Conservation (phyloP, 1,140 invertebrate species). For the Aphaenogaster ashmeadi region DNA sequence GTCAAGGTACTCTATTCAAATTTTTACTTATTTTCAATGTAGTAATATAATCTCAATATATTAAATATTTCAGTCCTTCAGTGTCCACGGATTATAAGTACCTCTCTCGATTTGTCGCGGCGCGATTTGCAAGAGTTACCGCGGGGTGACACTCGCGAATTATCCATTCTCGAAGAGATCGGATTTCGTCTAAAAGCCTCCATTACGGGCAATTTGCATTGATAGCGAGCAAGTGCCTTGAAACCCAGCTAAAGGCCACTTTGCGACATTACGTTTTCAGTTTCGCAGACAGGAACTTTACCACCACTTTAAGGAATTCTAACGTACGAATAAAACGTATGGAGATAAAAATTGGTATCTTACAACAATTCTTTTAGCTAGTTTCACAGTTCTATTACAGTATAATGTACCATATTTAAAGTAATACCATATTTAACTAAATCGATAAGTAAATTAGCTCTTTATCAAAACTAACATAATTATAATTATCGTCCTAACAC, state of each 20-base stretch:
- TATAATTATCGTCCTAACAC: neutral
- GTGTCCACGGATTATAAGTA: slow-evolving; percentile 20
- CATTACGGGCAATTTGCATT: slow-evolving; percentile 87
- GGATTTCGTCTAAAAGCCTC: slow-evolving; percentile 86
- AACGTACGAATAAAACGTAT: neutral
- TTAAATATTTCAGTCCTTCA: neutral
- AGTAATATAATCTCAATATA: too few species aligned
- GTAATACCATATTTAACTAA: neutral
- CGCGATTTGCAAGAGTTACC: slow-evolving; percentile 61
- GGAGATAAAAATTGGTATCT: neutral
- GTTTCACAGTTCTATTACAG: neutral
- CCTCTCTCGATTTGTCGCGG: slow-evolving; percentile 8
- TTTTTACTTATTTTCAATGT: neutral
- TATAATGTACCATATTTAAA: neutral
- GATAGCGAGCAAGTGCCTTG: slow-evolving; percentile 83
- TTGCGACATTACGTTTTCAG: slow-evolving; percentile 75
- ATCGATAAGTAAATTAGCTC: neutral
- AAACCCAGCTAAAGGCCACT: slow-evolving; percentile 84
- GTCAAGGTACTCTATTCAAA: neutral
- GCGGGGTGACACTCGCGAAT: slow-evolving; percentile 76
- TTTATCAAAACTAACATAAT: neutral
- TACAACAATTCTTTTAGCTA: neutral
- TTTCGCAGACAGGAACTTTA: slow-evolving; percentile 33
- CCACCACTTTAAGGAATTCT: slow-evolving; percentile 10
- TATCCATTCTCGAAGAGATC: slow-evolving; percentile 81